Evolutionary conservation across 2,113 vertebrate genomes (phyloP), one percentile per base, ranked within the genome.

Genomic region (Garra rufa): DNA sequence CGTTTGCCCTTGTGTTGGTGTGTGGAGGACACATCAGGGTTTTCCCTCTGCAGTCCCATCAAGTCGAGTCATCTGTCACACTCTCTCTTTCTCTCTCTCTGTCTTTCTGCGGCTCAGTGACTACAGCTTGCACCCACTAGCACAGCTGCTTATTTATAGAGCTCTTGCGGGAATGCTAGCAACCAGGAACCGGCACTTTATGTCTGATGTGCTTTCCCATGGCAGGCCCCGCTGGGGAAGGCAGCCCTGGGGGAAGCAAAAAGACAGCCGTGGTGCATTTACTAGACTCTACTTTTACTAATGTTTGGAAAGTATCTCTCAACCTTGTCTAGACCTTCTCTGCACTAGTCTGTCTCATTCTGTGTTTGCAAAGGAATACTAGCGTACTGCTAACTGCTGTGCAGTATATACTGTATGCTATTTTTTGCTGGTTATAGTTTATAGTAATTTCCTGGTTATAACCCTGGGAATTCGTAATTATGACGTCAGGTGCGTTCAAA

Each of bases 1-100:
- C 71, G 83, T 85, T 86, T 87, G 90, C 88, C 93, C 92, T 93
- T 92, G 88, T 89, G 79, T 88, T 87, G 83, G 50, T 88, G 86
- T 87, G 89, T 87, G 87, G 89, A 94, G 90, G 92, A 85, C 89
- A 88, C 63, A 87, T 91, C 88, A 88, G 87, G 63, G 86, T 79
- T 86, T 85, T 84, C 65, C 59, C 43, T 74, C 85, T 57, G 63
- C 81, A 77, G 59, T 75, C 59, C 74, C 75, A 65, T 89, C 83
- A 82, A 63, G 81, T 81, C 43, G n/a, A 48, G 73, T 84, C 83
- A 84, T 88, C 81, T 79, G 48, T 89, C 82, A 85, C 84, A 21
- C 38, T 65, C 78, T 65, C 52, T 83, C 78, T 65, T 46, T 73
- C 79, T 84, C 78, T 11, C 34, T 11, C 34, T 81, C 77, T 9